Evolutionary conservation across 2,113 vertebrate genomes (phyloP).

Genomic region (Corynorhinus townsendii): DNA sequence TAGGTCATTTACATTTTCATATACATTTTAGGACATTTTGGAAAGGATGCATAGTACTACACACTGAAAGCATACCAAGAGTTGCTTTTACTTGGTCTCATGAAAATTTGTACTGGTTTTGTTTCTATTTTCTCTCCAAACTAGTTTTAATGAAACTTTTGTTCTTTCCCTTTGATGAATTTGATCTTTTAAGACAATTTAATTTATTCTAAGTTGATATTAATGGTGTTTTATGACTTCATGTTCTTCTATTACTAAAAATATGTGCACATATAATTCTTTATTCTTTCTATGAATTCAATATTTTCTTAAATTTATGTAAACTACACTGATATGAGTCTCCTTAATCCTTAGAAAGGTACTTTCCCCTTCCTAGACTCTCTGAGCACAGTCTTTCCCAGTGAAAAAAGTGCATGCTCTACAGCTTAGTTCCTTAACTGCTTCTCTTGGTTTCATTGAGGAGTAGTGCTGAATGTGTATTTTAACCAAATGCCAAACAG

Average conservation of each 20-base stretch:
- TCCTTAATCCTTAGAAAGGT: neutral
- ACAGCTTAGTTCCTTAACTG: neutral
- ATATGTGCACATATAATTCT: neutral
- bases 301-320: neutral
- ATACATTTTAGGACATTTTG: neutral
- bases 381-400: neutral
- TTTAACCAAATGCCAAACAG: neutral
- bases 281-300: neutral
- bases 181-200: neutral
- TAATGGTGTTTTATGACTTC: neutral
- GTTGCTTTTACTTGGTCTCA: neutral
- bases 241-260: neutral
- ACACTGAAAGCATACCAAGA: neutral
- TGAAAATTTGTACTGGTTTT: neutral
- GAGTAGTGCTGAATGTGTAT: neutral
- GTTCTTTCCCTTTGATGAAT: neutral
- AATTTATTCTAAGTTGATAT: neutral
- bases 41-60: neutral
- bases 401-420: neutral
- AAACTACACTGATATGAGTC: neutral
- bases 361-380: neutral
- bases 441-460: neutral
- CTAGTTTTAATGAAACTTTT: neutral
- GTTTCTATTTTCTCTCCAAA: neutral
- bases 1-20: neutral